phyloP scores from a whole-genome alignment of 2,113 vertebrate genomes.

The Actinemys pallida region DNA sequence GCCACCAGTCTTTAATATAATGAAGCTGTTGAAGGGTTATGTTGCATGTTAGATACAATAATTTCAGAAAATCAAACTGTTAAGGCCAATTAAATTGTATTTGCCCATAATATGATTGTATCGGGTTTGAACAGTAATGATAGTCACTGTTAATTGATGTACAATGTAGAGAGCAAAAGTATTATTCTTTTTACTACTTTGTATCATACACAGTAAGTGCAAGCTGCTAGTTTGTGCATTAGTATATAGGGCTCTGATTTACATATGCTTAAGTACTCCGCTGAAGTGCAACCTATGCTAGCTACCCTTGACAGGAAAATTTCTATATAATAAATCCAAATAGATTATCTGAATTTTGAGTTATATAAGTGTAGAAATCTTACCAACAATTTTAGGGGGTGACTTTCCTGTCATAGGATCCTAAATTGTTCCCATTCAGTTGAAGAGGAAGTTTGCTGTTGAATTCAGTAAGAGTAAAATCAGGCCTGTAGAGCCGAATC shows the following conservation, averaged over 20 bases:
- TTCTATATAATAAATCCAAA: neutral
- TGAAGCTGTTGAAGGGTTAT: neutral
- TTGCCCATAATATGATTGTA: neutral
- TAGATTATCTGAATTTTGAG: neutral
- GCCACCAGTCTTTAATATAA: neutral
- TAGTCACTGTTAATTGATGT: conserved; percentile 10
- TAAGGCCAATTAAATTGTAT: neutral
- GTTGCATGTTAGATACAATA: rapidly evolving
- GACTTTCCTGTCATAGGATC: neutral
- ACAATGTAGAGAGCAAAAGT: neutral
- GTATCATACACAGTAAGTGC: neutral
- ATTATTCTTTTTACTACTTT: neutral
- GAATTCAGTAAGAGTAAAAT: neutral
- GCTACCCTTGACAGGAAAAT: neutral
- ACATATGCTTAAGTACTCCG: neutral
- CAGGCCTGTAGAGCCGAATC: neutral
- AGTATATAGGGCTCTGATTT: neutral
- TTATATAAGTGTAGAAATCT: neutral
- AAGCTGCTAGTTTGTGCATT: neutral
- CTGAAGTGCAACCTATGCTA: neutral
- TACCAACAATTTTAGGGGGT: neutral
- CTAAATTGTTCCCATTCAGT: neutral
- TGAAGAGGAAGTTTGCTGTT: neutral
- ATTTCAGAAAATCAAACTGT: neutral
- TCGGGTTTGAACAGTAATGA: neutral